Evolutionary conservation across 2,113 vertebrate species (phyloP).

Genomic region (Laticauda colubrina): DNA sequence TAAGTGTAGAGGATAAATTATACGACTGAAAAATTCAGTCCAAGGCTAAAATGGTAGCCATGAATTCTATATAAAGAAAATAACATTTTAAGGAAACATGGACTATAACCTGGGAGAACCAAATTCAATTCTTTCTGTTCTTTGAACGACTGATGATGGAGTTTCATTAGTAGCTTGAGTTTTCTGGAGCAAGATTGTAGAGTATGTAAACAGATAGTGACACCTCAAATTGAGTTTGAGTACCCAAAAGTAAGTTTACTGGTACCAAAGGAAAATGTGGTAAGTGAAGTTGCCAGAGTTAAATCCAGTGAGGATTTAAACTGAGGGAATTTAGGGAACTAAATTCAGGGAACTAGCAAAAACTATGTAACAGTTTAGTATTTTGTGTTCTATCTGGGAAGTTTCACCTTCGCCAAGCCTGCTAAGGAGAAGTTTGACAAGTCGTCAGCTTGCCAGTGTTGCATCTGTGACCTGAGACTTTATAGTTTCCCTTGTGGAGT

Average conservation of each 20-base stretch:
- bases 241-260: background rate
- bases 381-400: background rate
- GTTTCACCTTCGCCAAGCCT: background rate
- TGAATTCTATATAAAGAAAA: background rate
- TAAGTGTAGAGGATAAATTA: background rate
- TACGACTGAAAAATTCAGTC: background rate
- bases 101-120: background rate
- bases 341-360: background rate
- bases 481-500: background rate
- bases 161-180: background rate
- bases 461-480: background rate
- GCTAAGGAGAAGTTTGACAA: background rate
- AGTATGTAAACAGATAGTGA: background rate
- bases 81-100: background rate
- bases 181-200: background rate
- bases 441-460: background rate
- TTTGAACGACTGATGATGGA: background rate
- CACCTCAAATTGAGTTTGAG: background rate
- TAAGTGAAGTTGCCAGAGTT: background rate
- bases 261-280: background rate
- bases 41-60: background rate
- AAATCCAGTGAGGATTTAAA: background rate
- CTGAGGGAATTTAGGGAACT: background rate
- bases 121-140: background rate
- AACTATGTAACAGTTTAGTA: background rate